Conservation (phyloP, 2,113 vertebrate species). For the Ctenomys sociabilis region DNA sequence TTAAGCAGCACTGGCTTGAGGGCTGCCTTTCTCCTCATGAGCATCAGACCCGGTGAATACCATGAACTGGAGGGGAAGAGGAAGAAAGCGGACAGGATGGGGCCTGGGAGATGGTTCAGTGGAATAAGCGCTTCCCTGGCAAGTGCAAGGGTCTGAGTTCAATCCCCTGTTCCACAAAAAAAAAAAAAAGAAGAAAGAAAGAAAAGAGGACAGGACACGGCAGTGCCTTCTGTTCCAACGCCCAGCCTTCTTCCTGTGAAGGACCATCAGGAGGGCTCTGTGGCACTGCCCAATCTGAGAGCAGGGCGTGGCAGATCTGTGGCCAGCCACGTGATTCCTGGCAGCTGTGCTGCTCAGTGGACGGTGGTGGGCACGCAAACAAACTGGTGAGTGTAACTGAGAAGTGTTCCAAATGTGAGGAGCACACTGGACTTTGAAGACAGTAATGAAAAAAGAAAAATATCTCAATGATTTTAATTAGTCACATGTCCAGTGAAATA, state of each 20-base stretch:
- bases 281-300: not conserved
- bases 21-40: not conserved
- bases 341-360: fast-evolving
- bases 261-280: not conserved
- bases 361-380: fast-evolving
- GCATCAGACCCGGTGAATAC: not conserved
- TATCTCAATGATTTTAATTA: not conserved
- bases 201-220: not conserved
- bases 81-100: too few relatives aligned
- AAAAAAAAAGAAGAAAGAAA: too few relatives aligned
- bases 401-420: not conserved
- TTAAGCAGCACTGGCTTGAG: not conserved
- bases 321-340: too few relatives aligned
- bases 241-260: not conserved
- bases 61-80: not conserved
- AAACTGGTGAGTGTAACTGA: not conserved
- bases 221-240: not conserved
- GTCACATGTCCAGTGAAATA: not conserved
- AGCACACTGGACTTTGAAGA: not conserved
- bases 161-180: too few relatives aligned
- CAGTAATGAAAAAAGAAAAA: not conserved
- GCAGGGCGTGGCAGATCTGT: too few relatives aligned
- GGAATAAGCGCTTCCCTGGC: too few relatives aligned
- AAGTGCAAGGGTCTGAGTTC: too few relatives aligned
- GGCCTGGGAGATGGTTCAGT: too few relatives aligned